These are phyloP conservation scores for Panopea generosa DNA, from an alignment of 2,888 invertebrate genomes.

Conservation along the genomic window DNA sequence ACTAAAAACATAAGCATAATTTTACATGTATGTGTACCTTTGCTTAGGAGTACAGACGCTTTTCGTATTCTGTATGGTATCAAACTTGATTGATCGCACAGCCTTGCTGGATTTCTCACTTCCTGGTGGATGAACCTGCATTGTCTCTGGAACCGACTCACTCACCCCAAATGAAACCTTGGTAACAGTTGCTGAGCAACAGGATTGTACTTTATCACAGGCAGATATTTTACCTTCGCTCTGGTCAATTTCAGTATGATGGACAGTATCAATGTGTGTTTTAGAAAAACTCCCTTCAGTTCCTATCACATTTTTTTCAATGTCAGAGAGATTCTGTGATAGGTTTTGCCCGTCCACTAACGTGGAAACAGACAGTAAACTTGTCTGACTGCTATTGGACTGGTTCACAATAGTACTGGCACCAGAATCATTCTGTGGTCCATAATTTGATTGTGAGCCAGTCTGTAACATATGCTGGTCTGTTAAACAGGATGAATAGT, in stretches of 20 bases:
- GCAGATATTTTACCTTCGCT: not conserved
- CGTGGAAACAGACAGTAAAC: constrained; percentile 56
- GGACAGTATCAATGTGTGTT: not conserved
- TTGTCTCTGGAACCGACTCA: not conserved
- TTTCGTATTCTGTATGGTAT: constrained; percentile 32
- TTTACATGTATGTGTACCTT: too few relatives aligned
- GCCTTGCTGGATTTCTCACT: constrained; percentile 26
- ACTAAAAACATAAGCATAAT: too few relatives aligned
- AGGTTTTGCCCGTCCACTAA: constrained; percentile 50
- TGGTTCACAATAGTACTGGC: constrained; percentile 59
- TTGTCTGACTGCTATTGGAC: constrained; percentile 51
- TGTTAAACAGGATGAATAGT: constrained; percentile 29
- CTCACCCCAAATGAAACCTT: too few relatives aligned
- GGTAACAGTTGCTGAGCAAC: not conserved
- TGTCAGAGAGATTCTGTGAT: constrained; percentile 48
- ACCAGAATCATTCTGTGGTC: constrained; percentile 52
- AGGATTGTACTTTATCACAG: not conserved
- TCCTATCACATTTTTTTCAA: constrained; percentile 19
- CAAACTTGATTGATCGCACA: constrained; percentile 43
- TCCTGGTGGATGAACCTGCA: not conserved
- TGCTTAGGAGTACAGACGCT: too few relatives aligned
- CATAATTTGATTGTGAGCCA: constrained; percentile 19
- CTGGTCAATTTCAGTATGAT: not conserved
- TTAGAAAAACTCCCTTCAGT: not conserved
- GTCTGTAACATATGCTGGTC: constrained; percentile 11